Conservation (phyloP, 1,140 invertebrate genomes). For the Aleiodes sp. region DNA sequence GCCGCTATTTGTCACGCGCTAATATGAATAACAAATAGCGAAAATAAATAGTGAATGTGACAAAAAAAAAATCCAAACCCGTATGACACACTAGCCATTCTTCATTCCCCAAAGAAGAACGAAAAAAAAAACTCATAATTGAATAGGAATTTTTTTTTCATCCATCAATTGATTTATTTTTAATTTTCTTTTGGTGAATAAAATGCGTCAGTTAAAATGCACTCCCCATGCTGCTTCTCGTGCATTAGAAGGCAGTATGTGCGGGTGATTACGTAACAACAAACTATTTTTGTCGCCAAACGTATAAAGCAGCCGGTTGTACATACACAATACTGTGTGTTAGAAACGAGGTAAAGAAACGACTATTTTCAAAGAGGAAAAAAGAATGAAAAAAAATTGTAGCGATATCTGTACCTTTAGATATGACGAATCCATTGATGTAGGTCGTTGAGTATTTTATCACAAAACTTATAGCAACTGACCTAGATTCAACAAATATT, state of each 20-base stretch:
- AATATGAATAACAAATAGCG: too few species aligned
- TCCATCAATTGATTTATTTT: too few species aligned
- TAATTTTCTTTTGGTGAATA: too few species aligned
- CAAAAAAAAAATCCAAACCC: not conserved
- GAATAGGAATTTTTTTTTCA: too few species aligned
- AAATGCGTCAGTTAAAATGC: too few species aligned
- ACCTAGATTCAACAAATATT: not conserved
- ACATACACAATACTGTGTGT: not conserved
- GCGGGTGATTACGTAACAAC: not conserved
- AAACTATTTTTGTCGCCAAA: conserved; percentile 8
- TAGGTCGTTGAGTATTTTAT: conserved; percentile 32
- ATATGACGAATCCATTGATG: conserved; percentile 25
- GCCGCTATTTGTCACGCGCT: not conserved
- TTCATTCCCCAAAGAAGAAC: too few species aligned
- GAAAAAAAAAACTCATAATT: too few species aligned
- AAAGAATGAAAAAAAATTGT: not conserved
- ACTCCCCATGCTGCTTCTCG: conserved; percentile 1
- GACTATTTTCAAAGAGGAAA: not conserved
- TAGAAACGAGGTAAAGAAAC: not conserved
- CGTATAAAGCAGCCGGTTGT: too few species aligned
- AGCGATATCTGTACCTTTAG: conserved; percentile 4
- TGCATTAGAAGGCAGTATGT: not conserved
- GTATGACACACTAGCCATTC: too few species aligned
- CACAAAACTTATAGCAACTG: not conserved
- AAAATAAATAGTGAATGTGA: not conserved